Conservation (phyloP, 2,113 vertebrate species). For the Syngnathus typhle region DNA sequence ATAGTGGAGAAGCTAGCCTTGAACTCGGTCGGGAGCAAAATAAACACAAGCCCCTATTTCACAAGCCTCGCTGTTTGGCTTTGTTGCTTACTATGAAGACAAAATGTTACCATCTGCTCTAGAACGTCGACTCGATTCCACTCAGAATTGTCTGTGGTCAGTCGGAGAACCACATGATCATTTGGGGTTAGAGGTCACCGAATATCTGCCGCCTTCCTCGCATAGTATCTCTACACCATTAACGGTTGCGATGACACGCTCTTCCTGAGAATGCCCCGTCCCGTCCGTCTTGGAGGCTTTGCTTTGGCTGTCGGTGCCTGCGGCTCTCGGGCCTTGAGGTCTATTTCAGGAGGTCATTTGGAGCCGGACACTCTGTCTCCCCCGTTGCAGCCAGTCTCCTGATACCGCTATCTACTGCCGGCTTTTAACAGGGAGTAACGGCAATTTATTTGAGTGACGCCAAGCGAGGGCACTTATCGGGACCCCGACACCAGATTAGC, state of each 20-base stretch:
- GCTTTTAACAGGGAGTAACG: conserved; percentile 76
- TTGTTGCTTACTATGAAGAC: neutral
- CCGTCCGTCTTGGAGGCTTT: conserved; percentile 50
- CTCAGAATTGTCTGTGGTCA: conserved; percentile 63
- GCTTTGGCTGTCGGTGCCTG: conserved; percentile 42
- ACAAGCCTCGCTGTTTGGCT: neutral
- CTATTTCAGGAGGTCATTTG: conserved; percentile 76
- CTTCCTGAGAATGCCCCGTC: conserved; percentile 71
- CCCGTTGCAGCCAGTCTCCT: conserved; percentile 72
- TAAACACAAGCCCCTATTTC: neutral
- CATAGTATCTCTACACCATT: conserved; percentile 70
- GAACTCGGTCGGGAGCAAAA: neutral
- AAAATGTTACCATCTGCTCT: neutral
- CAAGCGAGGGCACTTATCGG: conserved; percentile 74
- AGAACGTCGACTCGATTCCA: conserved; percentile 28
- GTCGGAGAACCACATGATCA: conserved; percentile 29
- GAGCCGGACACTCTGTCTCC: conserved; percentile 72
- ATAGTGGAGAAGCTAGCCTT: neutral
- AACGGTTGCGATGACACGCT: conserved; percentile 77
- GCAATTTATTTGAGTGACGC: conserved; percentile 81
- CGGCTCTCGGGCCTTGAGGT: conserved; percentile 56
- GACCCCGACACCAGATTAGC: conserved; percentile 74
- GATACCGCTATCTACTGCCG: conserved; percentile 79
- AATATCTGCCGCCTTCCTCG: conserved; percentile 63
- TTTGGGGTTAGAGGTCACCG: conserved; percentile 47